Conservation (phyloP, 2,888 invertebrate species). For the Tricholauxania praeusta region DNA sequence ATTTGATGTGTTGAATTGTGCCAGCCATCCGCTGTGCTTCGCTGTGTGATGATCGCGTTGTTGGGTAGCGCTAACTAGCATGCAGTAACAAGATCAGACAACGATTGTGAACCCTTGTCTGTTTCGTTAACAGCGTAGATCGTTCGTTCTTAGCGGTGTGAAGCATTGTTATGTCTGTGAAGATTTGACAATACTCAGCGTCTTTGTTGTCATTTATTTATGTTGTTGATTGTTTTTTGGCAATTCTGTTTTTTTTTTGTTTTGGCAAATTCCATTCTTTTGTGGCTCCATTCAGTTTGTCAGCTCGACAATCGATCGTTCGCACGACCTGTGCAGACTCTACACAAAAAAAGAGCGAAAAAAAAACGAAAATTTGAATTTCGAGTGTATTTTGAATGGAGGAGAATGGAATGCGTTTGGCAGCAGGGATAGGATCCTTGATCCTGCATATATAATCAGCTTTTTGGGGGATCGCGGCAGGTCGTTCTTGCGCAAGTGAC, state of each 20-base stretch:
- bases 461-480: background rate
- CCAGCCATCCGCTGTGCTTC: background rate
- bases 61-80: conserved; percentile 32
- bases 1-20: conserved; percentile 8
- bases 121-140: background rate
- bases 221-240: conserved; percentile 18
- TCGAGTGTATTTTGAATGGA: background rate
- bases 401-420: no score
- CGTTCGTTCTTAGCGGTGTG: background rate
- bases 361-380: conserved; percentile 18
- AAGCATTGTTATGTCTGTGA: conserved; percentile 24
- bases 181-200: conserved; percentile 32
- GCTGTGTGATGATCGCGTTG: background rate
- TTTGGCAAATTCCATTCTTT: conserved; percentile 6
- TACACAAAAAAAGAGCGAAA: no score
- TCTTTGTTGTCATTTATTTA: conserved; percentile 31
- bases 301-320: background rate
- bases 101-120: conserved; percentile 36
- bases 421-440: no score
- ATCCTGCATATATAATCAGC: no score
- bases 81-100: conserved; percentile 33
- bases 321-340: background rate
- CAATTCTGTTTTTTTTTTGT: background rate
- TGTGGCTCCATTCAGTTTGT: background rate
- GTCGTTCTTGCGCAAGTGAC: conserved; percentile 9